Base-by-base conservation (phyloP, 64 coral and sea anemone genomes). In the Exaiptasia diaphana region DNA sequence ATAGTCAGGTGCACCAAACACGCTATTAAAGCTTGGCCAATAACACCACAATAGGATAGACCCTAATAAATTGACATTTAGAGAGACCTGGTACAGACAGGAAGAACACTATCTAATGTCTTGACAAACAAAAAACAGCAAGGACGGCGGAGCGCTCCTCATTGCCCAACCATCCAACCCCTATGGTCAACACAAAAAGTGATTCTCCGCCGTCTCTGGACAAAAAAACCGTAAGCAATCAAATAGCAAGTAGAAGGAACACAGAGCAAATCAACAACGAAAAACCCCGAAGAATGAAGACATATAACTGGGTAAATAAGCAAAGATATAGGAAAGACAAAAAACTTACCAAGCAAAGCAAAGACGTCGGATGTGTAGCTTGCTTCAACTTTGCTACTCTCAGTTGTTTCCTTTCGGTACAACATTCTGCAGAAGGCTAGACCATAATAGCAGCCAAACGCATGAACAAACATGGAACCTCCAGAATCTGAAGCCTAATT, bases 371-470 rank as follows among this genome's bases (percentile, higher is more conserved):
- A 81, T 25, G 40, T 60, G 41, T 81, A 81, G 22, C 56, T 64
- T 52, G 77, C 53, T 42, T 64, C 77, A 43, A 22, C 77, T 64
- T 81, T 81, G 15, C 11, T 42, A 34, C 8, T 30, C 1, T 67
- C 40, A 30, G 41, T 67, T 10, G 77, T 37, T 29, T 48, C 59
- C 60, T 81, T 81, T 42, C 77, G 56, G 39, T 81, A 81, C 22
- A 64, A 25, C 56, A 67, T 18, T 31, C 25, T 60, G 26, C 55
- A 60, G 41, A 81, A 60, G 36, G 77, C 77, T 25, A 81, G 38
- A 53, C 77, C 77, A 64, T 64, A 81, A 81, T 81, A 81, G 11
- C 56, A 55, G 15, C 77, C 77, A 64, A 81, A 81, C 10, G 77
- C 38, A 38, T 81, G 77, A 13, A 81, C 42, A 5, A 81, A 33